Conservation (phyloP, 2,113 vertebrate species). For the Chauna torquata region DNA sequence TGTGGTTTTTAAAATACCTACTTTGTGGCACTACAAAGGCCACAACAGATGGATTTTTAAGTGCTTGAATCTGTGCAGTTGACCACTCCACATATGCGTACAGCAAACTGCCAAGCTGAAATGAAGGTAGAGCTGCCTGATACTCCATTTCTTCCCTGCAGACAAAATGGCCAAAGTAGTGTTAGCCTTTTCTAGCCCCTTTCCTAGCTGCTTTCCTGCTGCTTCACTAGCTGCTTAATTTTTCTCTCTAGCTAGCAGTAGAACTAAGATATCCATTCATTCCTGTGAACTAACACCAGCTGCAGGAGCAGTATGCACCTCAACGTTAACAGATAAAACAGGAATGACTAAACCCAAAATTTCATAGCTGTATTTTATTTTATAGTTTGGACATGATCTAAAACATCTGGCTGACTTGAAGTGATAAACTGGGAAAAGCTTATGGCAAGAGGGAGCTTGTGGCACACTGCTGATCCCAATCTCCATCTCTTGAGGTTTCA, state of each 20-base stretch:
- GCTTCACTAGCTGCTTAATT: not conserved
- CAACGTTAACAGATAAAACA: not conserved
- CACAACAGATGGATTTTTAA: constrained; percentile 32
- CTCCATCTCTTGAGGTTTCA: not conserved
- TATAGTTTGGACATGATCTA: not conserved
- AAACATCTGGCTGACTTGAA: not conserved
- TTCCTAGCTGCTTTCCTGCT: not conserved
- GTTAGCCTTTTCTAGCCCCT: not conserved
- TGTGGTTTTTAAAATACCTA: not conserved
- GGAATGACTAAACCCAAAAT: not conserved
- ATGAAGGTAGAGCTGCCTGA: not conserved
- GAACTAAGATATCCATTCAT: not conserved
- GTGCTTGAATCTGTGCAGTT: not conserved
- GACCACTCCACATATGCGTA: not conserved
- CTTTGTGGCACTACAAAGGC: constrained; percentile 20
- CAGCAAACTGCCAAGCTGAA: not conserved
- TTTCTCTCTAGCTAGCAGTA: not conserved
- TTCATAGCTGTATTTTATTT: constrained; percentile 5
- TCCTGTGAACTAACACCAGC: not conserved
- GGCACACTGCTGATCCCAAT: not conserved
- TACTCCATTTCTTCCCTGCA: not conserved
- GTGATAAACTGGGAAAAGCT: constrained; percentile 6
- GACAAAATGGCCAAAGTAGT: not conserved
- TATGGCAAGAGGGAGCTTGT: not conserved
- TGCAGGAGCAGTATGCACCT: not conserved